phyloP scores from a whole-genome alignment of 2,797 vertebrate species.

The Cryptoblepharus egeriae region DNA sequence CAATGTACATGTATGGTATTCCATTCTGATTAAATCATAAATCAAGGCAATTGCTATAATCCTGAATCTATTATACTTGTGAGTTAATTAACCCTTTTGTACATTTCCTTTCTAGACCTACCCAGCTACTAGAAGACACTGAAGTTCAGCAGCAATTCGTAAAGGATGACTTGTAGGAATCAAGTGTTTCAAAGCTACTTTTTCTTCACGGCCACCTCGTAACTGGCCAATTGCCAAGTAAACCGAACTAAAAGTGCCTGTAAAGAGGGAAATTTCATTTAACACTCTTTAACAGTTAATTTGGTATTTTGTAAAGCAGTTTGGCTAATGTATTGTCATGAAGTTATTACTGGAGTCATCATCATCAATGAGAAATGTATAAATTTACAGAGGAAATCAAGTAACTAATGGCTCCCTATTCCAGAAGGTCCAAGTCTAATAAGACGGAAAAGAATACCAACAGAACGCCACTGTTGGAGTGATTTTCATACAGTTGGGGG shows the following conservation, averaged over 20 bases:
- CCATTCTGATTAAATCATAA: background rate
- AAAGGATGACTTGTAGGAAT: slow-evolving; percentile 97
- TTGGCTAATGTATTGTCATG: background rate
- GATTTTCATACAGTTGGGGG: too few species aligned
- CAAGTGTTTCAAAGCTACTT: slow-evolving; percentile 95
- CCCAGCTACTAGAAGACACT: slow-evolving; percentile 95
- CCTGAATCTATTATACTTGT: background rate
- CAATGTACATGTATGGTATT: background rate
- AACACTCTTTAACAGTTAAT: background rate
- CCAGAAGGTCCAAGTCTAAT: too few species aligned
- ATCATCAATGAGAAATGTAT: too few species aligned
- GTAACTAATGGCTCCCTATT: too few species aligned
- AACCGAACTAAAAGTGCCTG: slow-evolving; percentile 98
- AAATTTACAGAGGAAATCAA: too few species aligned
- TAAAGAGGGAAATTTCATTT: slow-evolving; percentile 27
- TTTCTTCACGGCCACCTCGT: slow-evolving; percentile 83
- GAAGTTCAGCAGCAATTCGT: slow-evolving; percentile 95
- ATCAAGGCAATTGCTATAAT: background rate
- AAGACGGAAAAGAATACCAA: too few species aligned
- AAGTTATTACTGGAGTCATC: background rate
- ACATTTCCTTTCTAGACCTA: slow-evolving; percentile 68
- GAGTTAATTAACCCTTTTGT: background rate
- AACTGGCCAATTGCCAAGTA: slow-evolving; percentile 91
- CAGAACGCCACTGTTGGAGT: too few species aligned
- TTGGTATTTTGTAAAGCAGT: background rate